Evolutionary conservation across 2,888 invertebrate genomes (phyloP), one percentile per base, ranked within the genome.

Genomic region (Drosophila fulvimacula): DNA sequence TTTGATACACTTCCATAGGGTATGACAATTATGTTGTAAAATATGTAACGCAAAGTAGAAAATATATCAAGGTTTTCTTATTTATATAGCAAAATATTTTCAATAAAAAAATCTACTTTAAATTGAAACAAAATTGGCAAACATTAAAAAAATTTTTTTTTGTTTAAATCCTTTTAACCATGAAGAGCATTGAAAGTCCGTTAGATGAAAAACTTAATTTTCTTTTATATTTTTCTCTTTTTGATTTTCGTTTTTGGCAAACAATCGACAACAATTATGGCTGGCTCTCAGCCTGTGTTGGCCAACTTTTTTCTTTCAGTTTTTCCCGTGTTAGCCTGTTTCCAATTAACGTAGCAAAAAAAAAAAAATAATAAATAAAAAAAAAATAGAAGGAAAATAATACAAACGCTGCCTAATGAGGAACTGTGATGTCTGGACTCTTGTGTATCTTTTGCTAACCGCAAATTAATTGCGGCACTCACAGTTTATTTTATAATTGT

Each of bases 381-480:
- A n/a, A n/a, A 10, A 17, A 39, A 3, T 10, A 39, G 10, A 39
- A 5, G 21, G 21, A 42, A 21, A 64, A 56, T 57, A 69, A 82
- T 53, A 82, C 82, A 85, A 85, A 67, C 75, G 79, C 46, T 57
- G 42, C 67, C 59, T 84, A 89, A 85, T 89, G 85, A 87, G 64
- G 82, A 36, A 17, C 62, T 58, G 52, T 48, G 59, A 58, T 59
- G 55, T n/a, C 42, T 36, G 34, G 38, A 24, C 41, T 55, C 42
- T 42, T 67, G 67, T 68, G 61, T 82, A 83, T 83, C 71, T 85
- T 48, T 82, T 73, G 60, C 63, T 80, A 65, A 77, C 88, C 78
- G 71, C 83, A 80, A 82, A 88, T 80, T 80, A 85, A 82, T 82
- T 82, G 88, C 69, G 71, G 69, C 82, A 87, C 85, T 82, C 69